These are phyloP conservation scores for Podocnemis expansa DNA, from an alignment of 2,113 vertebrate species.

Conservation along the genomic window DNA sequence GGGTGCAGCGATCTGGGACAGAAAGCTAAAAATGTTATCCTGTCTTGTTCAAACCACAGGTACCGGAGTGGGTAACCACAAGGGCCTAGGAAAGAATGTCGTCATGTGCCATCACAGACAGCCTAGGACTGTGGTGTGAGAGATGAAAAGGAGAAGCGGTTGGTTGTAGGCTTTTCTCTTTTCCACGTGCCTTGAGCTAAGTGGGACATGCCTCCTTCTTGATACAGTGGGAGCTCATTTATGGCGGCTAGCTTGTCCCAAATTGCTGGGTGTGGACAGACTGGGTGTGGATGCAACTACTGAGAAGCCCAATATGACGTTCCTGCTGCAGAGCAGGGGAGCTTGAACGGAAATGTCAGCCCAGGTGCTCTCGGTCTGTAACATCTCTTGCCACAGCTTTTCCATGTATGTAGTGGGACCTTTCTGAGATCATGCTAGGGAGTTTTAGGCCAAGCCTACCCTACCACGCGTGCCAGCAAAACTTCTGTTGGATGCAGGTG, in stretches of 20 bases:
- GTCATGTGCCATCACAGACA: neutral
- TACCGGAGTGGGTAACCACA: neutral
- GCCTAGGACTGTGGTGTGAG: neutral
- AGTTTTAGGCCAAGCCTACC: too few species aligned
- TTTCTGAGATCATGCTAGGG: neutral
- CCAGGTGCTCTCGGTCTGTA: neutral
- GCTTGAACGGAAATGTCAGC: neutral
- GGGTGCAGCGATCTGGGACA: neutral
- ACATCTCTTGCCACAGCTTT: neutral
- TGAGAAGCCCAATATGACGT: neutral
- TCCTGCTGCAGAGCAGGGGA: neutral
- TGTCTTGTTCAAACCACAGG: neutral
- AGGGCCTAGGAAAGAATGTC: neutral
- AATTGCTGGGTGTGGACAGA: neutral
- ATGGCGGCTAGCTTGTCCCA: neutral
- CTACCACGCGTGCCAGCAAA: too few species aligned
- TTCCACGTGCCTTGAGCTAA: neutral
- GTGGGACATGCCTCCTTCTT: neutral
- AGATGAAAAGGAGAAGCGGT: neutral
- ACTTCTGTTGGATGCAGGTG: too few species aligned
- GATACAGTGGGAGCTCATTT: neutral
- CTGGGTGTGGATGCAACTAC: neutral
- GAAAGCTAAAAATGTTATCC: neutral
- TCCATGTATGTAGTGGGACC: neutral
- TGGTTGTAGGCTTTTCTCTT: neutral